Percentiles rank a stretch among this genome's conserved stretches.
phyloP scores from a whole-genome alignment of 2,113 vertebrate genomes.

The Chaenogobius annularis region DNA sequence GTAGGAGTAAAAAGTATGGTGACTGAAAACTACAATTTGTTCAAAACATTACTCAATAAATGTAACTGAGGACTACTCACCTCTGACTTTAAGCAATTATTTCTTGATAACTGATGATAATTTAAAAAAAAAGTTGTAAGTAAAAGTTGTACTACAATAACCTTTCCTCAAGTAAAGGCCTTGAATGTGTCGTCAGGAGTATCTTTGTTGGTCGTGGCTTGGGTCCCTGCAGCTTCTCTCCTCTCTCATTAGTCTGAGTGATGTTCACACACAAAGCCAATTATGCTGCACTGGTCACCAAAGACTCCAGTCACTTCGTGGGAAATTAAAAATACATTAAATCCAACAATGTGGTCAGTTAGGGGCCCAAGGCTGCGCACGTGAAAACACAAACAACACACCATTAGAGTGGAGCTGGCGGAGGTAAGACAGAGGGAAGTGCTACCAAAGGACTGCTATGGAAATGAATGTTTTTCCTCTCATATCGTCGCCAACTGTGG shows the following conservation, averaged over 20 bases:
- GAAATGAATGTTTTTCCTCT: background rate
- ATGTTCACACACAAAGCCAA: constrained; percentile 74
- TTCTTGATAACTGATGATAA: no score
- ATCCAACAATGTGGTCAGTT: constrained; percentile 61
- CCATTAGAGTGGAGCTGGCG: background rate
- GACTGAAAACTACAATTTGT: no score
- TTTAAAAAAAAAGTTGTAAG: no score
- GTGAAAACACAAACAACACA: background rate
- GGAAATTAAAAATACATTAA: constrained; percentile 77
- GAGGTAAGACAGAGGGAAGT: constrained; percentile 14
- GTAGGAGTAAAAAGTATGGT: no score
- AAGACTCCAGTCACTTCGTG: constrained; percentile 68
- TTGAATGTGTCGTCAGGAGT: constrained; percentile 26
- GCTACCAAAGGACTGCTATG: constrained; percentile 29
- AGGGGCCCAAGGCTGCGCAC: constrained; percentile 9
- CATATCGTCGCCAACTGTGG: background rate
- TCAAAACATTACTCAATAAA: no score
- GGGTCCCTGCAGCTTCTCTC: constrained; percentile 30
- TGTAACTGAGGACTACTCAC: no score
- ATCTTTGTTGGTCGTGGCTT: constrained; percentile 9
- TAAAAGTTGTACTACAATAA: no score
- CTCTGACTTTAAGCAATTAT: no score
- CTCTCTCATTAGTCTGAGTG: constrained; percentile 75
- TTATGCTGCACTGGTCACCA: constrained; percentile 65
- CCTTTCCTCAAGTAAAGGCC: background rate